Base-by-base conservation (phyloP, 2,888 invertebrate species). In the Xanthia togata region DNA sequence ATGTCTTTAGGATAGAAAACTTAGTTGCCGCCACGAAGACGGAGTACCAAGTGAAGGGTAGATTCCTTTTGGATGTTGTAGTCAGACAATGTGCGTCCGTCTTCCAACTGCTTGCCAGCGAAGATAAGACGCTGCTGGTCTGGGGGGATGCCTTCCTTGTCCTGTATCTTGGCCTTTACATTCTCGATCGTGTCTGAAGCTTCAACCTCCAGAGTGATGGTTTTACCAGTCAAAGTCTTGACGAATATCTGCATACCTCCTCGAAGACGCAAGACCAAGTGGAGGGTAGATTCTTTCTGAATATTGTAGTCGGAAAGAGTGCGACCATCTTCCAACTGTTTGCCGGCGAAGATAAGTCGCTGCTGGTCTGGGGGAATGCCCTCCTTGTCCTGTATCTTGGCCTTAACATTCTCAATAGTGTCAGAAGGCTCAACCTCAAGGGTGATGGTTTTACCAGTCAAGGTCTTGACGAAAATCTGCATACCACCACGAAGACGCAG, bases 231-330 rank as follows among this genome's bases (percentile, higher is more conserved):
- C 41, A 75, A 26, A 0, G 75, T 75, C 35, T 75, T 75, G 2
- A 75, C 75, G 23, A 75, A 75, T 44, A 75, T 75, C 53, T 75
- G 75, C 75, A 75, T 75, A 26, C 75, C 76, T 9, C 91, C 62
- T 85, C 93, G 89, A 0, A 94, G 91, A 89, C 94, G 75, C 5
- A 75, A 0, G 0, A 76, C 75, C 2, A 94, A 71, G 35, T 94
- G 94, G 0, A 94, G 89, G 0, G 94, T 94, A 0, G 94, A 94
- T 31, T 94, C 94, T 0, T 94, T 94, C 23, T 94, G 94, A 2
- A 94, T 94, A 2, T 82, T 82, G 31, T 82, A 82, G n/a, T 82
- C 82, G 0, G 82, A 82, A 0, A 82, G 60, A 0, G 76, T 76
- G 23, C 76, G 76, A 0, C 76, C 76, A 0, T 76, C 76, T 9